Evolutionary conservation across 37 sponge, comb jelly and placozoan genomes (phyloP).

Genomic region (Mnemiopsis leidyi): DNA sequence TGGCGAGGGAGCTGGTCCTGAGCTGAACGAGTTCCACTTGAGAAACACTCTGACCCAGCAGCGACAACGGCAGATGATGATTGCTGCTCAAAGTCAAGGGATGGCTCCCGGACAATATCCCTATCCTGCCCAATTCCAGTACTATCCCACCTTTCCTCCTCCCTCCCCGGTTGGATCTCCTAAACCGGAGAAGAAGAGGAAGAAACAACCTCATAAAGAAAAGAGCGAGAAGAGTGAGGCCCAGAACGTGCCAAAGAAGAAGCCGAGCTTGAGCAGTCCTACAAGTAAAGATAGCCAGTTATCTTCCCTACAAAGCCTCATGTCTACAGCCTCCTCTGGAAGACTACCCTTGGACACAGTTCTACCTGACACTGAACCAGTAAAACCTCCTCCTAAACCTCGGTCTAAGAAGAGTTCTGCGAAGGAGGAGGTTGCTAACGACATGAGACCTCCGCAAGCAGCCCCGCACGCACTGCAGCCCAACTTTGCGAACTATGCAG

Average conservation of each 20-base stretch:
- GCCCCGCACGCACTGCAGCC: not conserved
- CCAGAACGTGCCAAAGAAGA: not conserved
- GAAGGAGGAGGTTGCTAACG: not conserved
- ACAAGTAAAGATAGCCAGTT: not conserved
- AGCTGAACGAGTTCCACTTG: conserved; percentile 11
- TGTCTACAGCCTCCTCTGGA: conserved; percentile 38
- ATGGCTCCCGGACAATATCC: not conserved
- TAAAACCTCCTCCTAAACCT: too few species aligned
- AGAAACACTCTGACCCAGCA: not conserved
- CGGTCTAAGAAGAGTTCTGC: not conserved
- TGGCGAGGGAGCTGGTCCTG: not conserved
- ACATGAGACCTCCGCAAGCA: not conserved
- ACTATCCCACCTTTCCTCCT: not conserved
- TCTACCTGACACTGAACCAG: not conserved
- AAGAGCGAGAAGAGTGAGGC: not conserved
- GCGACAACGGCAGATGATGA: conserved; percentile 1
- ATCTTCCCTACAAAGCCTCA: conserved; percentile 30
- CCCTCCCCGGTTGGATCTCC: not conserved
- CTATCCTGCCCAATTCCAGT: not conserved
- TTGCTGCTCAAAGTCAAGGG: conserved; percentile 14
- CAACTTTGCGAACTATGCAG: not conserved
- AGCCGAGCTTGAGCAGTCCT: conserved; percentile 26
- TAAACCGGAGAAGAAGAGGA: conserved; percentile 17
- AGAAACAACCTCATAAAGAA: not conserved
- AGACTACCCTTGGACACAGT: conserved; percentile 6